Evolutionary conservation across 1,140 invertebrate species (phyloP).

Genomic region (Berghia stephanieae): DNA sequence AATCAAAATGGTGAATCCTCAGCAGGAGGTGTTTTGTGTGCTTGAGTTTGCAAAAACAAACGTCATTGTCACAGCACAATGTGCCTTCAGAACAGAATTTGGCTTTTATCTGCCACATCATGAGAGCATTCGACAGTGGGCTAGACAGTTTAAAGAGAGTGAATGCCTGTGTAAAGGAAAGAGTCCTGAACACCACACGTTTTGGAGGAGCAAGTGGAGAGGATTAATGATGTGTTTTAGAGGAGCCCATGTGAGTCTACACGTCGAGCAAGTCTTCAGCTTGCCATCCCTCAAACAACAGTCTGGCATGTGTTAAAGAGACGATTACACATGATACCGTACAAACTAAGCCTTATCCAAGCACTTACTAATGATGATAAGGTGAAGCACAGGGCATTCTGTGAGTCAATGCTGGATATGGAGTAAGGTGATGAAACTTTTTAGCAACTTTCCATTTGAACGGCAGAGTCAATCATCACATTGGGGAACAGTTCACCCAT

Average conservation of each 20-base stretch:
- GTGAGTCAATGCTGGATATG: no score
- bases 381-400: no score
- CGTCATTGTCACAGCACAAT: not conserved
- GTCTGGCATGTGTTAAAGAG: not conserved
- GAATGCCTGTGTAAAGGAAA: conserved; percentile 17
- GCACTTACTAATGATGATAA: no score
- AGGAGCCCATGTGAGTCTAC: not conserved
- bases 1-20: no score
- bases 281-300: conserved; percentile 3
- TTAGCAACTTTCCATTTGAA: no score
- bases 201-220: conserved; percentile 12
- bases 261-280: conserved; percentile 5
- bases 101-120: no score
- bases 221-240: not conserved
- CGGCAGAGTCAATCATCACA: no score
- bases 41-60: conserved; percentile 36
- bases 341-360: no score
- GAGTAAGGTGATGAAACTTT: no score
- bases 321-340: not conserved
- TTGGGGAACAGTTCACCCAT: no score
- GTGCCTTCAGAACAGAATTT: no score
- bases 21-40: conserved; percentile 18
- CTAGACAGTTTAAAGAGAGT: conserved; percentile 16
- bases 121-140: no score
- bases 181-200: not conserved